Base-by-base conservation (phyloP, 1,140 invertebrate genomes). In the Phocides pigmalion region DNA sequence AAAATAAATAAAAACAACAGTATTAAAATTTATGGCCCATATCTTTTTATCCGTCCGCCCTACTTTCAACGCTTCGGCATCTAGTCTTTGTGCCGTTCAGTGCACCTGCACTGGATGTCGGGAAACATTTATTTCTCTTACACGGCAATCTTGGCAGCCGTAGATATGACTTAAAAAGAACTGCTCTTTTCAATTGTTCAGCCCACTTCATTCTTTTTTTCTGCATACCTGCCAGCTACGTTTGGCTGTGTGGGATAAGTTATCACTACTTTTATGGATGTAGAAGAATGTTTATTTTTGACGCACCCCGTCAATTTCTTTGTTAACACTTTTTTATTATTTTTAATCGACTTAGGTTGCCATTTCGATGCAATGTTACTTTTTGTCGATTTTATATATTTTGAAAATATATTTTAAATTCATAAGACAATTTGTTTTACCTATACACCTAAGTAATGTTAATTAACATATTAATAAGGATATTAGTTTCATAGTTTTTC, bases 91-190 rank as follows among this genome's bases (percentile, higher is more conserved):
- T 39, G 39, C 39, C 20, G 41, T 28, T 22, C 53, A 44, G 39
- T 56, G 53, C 53, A 56, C 53, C 39, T 56, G 53, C 39, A 4
- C 39, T 20, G 53, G 53, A 56, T 56, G 53, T 42, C 20, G 53
- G 53, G 39, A 56, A 56, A 56, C 53, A 56, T 56, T 56, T 56
- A 56, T 56, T 56, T 56, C 53, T 56, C 20, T 56, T 42, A 56
- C 53, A 56, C 39, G 39, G 53, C 53, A 56, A 56, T 56, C 53
- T 56, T 56, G 53, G 53, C 53, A 56, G 39, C 39, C 47, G 47
- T 32, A 56, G 54, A 46, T 59, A 59, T 59, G 54, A 46, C 54
- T 59, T 59, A 46, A 59, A 59, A 59, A 46, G 54, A 59, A 59
- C 42, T 25, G 54, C 14, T 46, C 54, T 46, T 59, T 59, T 59